These are phyloP conservation scores for Lysandra coridon DNA, from an alignment of 2,888 invertebrate genomes.

Conservation along the genomic window DNA sequence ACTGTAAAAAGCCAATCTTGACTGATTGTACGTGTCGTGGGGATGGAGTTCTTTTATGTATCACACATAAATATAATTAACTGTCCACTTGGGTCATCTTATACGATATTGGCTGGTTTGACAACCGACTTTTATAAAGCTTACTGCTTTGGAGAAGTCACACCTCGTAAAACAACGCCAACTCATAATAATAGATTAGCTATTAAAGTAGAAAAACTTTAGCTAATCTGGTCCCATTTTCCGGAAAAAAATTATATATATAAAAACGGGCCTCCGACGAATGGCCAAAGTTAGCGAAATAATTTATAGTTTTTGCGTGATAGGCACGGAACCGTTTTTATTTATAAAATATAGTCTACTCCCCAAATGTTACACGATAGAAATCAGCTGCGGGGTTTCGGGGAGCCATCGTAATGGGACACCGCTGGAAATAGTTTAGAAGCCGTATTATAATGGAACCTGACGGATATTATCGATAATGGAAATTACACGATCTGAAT, in stretches of 20 bases:
- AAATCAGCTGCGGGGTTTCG: slow-evolving; percentile 21
- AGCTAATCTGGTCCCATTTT: neutral
- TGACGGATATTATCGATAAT: neutral
- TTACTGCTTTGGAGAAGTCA: neutral
- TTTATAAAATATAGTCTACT: slow-evolving; percentile 12
- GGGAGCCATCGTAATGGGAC: slow-evolving; percentile 10
- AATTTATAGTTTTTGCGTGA: slow-evolving; percentile 26
- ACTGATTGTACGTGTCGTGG: neutral
- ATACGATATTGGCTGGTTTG: neutral
- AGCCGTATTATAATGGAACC: slow-evolving; percentile 20
- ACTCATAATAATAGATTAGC: neutral
- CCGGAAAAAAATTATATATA: neutral
- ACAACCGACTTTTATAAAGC: neutral
- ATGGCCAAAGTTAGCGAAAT: slow-evolving; percentile 11
- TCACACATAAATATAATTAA: neutral
- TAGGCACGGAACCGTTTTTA: slow-evolving; percentile 1
- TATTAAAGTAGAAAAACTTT: neutral
- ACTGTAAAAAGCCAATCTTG: neutral
- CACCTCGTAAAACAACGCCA: neutral
- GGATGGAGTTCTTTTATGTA: neutral
- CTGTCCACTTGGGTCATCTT: neutral
- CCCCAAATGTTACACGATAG: slow-evolving; percentile 19
- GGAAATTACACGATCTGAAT: neutral
- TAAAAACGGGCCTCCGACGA: slow-evolving; percentile 10
- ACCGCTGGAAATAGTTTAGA: slow-evolving; percentile 26